Evolutionary conservation across 2,113 vertebrate genomes (phyloP).

Genomic region (Rhabdomys dilectus): DNA sequence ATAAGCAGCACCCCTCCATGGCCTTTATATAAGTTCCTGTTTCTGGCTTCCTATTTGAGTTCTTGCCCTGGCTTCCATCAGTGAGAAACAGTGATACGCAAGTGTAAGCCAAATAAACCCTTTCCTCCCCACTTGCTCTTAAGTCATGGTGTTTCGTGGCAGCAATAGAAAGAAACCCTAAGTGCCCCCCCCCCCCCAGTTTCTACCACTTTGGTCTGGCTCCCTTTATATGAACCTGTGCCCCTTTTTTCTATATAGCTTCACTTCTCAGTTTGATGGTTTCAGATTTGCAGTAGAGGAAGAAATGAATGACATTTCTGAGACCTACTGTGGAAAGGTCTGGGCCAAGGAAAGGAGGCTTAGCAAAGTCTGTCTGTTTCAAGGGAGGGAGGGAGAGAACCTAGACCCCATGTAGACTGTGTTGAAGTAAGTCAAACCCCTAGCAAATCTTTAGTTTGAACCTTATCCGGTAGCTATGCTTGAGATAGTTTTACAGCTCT

Average conservation of each 20-base stretch:
- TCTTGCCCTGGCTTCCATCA: neutral
- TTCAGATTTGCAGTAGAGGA: neutral
- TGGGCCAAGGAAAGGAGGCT: neutral
- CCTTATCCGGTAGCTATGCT: rapidly evolving
- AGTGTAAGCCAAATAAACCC: neutral
- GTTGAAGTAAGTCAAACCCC: neutral
- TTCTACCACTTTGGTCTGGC: neutral
- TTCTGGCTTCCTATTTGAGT: neutral
- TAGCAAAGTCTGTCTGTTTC: neutral
- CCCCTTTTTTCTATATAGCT: neutral
- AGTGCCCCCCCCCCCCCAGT: no score
- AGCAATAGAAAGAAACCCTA: neutral
- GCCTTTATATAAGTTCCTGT: neutral
- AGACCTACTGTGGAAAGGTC: neutral
- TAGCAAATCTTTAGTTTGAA: neutral
- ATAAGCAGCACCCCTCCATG: neutral
- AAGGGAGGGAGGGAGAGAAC: no score
- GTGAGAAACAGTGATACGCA: neutral
- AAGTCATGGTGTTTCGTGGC: neutral
- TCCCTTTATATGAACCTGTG: neutral
- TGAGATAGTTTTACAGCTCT: neutral
- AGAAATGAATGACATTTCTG: no score
- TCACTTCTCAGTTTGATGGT: neutral
- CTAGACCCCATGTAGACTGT: neutral
- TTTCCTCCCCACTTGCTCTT: neutral